Conservation (phyloP, 2,113 vertebrate species). For the Gallinago media region DNA sequence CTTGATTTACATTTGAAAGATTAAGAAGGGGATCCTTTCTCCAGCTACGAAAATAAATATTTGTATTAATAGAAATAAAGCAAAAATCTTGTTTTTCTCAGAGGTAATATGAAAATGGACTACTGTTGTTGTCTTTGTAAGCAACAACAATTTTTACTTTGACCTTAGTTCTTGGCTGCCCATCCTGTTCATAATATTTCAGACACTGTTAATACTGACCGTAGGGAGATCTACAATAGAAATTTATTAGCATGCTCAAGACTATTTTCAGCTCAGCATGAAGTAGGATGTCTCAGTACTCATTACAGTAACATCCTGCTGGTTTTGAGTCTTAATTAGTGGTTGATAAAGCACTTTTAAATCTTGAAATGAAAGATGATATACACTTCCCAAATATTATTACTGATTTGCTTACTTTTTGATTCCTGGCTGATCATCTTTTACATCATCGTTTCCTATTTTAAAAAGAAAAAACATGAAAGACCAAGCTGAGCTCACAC, state of each 20-base stretch:
- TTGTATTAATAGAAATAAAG: neutral
- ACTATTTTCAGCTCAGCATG: neutral
- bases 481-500: neutral
- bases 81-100: neutral
- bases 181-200: neutral
- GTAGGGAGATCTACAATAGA: neutral
- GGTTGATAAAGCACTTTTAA: neutral
- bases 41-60: neutral
- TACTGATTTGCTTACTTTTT: neutral
- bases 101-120: neutral
- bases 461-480: neutral
- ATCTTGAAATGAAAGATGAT: neutral
- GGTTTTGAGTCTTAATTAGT: conserved; percentile 1
- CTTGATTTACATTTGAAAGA: neutral
- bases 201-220: neutral
- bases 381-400: neutral
- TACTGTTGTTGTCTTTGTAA: neutral
- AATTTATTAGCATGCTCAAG: neutral
- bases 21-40: neutral
- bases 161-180: neutral
- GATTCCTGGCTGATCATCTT: neutral
- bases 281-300: neutral
- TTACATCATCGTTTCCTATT: neutral
- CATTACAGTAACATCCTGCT: neutral
- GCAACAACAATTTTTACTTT: neutral